Base-by-base conservation (phyloP, 35 echinoderm and acorn worm genomes). In the Heliocidaris erythrogramma region DNA sequence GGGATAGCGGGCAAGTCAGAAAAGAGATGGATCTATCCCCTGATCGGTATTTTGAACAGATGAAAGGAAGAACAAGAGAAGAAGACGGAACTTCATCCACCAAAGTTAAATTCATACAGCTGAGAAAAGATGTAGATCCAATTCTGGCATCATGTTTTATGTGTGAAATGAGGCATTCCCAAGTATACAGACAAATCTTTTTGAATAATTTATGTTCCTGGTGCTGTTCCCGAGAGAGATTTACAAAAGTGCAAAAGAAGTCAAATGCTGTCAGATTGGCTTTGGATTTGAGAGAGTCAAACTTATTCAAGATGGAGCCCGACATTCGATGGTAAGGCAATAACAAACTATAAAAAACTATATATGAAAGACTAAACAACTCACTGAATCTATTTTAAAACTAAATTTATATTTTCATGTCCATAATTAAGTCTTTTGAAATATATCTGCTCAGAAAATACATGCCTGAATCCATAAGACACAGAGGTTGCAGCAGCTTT, bases 321-420 rank as follows among this genome's bases (percentile, higher is more conserved):
- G 87, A 89, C 24, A 89, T 89, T 48, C 12, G 87, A 89, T 89
- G 87, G 87, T 89, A 89, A 89, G 87, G 31, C 18, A 48, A 32
- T 30, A 88, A 11, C 27, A 5, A 86, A n/a, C 35, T 88, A 88
- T 32, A 3, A 42, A 84, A 14, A 84, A 18, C 14, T 42, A 0
- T 42, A 42, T 42, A 42, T 1, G 35, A 42, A 42, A 42, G 35
- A 42, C 35, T 42, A 42, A 42, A 3, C 1, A 42, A 42, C 35
- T 42, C 35, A 1, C 35, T 42, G 35, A 42, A 42, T 42, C 35
- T 42, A 42, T 42, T 42, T 42, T 42, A 42, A 42, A 42, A 42
- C 35, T 42, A 3, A 42, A 42, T 42, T 42, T 3, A 42, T 42
- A 42, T 42, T 42, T 42, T 42, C 35, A 42, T 42, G 35, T 42